Base-by-base conservation (phyloP, 1,140 invertebrate species). In the Drosophila repletoides region DNA sequence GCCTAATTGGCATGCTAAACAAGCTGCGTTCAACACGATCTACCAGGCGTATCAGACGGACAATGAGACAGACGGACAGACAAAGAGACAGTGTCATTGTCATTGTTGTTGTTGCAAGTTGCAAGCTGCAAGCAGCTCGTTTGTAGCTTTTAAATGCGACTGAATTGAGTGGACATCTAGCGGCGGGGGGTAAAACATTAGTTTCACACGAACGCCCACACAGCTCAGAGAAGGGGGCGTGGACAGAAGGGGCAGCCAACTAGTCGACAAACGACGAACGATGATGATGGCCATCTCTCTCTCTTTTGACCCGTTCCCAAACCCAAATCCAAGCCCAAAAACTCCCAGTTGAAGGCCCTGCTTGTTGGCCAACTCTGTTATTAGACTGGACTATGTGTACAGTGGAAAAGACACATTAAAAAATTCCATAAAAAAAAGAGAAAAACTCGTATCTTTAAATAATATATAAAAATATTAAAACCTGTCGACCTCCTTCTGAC, bases 1-100 rank as follows among this genome's bases (percentile, higher is more conserved):
- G 80, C 80, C 80, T 84, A 86, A 86, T 87, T 86, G 80, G 80
- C 80, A 86, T 86, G 80, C 80, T 86, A 86, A 86, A 86, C 80
- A 86, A 86, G 80, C 80, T 86, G 76, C 81, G 81, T 86, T 86
- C 79, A 86, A 86, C 80, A 86, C 80, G 81, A 86, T 86, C 80
- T 86, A 81, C 80, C 75, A 79, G 70, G 59, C 80, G 67, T 79
- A 83, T 83, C 77, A 51, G 60, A 6, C 24, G 38, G 48, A 56
- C 49, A 45, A 46, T 29, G 72, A 67, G 36, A 51, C 43, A 60
- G 71, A 71, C 56, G 34, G 55, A 56, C 17, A 15, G 17, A 63
- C 28, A 22, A 29, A 21, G 29, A 14, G 60, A 46, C 22, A 21
- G 74, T 84, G 17, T 21, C 36, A 41, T 65, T 74, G 71, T 80